Evolutionary conservation across 2,888 invertebrate species (phyloP).

Genomic region (Seira sanloemensis): DNA sequence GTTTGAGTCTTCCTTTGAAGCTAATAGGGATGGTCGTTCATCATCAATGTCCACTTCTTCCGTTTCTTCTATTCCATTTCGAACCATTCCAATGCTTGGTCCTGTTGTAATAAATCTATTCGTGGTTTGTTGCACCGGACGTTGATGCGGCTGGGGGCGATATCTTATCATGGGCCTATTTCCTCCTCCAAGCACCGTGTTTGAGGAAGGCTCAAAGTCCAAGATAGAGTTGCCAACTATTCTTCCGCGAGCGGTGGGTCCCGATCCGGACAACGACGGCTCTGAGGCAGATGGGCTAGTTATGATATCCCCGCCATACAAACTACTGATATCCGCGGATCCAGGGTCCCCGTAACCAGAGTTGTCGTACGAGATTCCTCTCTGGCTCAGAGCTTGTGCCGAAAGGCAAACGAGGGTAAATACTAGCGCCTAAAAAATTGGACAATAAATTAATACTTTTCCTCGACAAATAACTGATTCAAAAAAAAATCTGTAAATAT

Average conservation of each 20-base stretch:
- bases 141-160: background rate
- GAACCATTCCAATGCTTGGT: constrained; percentile 3
- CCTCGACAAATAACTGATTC: too few relatives aligned
- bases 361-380: too few relatives aligned
- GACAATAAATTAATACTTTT: too few relatives aligned
- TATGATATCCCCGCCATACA: too few relatives aligned
- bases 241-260: constrained; percentile 21
- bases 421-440: too few relatives aligned
- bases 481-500: too few relatives aligned
- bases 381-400: too few relatives aligned
- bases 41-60: background rate
- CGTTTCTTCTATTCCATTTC: background rate
- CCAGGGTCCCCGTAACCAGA: too few relatives aligned
- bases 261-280: background rate
- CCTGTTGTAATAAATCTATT: constrained; percentile 27
- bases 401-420: too few relatives aligned
- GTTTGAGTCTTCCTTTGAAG: too few relatives aligned
- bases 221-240: constrained; percentile 45
- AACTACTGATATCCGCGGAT: too few relatives aligned
- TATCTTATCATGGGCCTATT: background rate
- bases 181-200: background rate
- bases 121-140: background rate
- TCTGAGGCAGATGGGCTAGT: background rate
- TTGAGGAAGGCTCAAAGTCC: constrained; percentile 16
- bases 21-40: background rate